Percentiles rank a stretch among this genome's conserved stretches.
Conservation (phyloP, 2,888 invertebrate genomes). For the Willowsia nigromaculata region DNA sequence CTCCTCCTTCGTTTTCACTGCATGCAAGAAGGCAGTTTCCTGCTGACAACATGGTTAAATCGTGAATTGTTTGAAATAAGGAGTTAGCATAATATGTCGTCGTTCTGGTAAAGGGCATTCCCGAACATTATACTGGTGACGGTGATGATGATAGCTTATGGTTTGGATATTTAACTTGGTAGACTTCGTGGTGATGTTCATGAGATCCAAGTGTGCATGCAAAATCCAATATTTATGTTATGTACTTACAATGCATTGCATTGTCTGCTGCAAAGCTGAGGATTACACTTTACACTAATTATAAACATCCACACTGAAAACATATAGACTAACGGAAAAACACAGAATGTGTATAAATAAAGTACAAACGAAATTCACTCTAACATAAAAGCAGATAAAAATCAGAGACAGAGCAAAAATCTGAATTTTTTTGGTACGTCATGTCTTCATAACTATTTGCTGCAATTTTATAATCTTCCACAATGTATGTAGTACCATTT, state of each 20-base stretch:
- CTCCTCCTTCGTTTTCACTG: neutral
- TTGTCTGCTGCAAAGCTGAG: neutral
- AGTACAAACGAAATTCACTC: too few relatives aligned
- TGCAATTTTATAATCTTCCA: too few relatives aligned
- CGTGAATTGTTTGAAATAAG: neutral
- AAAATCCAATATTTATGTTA: neutral
- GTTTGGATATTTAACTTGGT: neutral
- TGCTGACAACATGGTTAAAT: neutral
- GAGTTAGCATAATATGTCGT: neutral
- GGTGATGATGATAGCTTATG: neutral
- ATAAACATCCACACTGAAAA: too few relatives aligned
- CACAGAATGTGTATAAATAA: too few relatives aligned
- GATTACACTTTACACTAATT: neutral
- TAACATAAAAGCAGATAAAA: too few relatives aligned
- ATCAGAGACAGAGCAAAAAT: too few relatives aligned
- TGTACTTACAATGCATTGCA: neutral
- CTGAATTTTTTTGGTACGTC: too few relatives aligned
- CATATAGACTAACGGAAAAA: too few relatives aligned
- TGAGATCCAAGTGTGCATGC: slow-evolving; percentile 42
- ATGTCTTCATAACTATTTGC: too few relatives aligned
- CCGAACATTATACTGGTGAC: neutral
- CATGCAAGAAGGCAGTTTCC: neutral
- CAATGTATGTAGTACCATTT: too few relatives aligned
- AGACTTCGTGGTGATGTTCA: slow-evolving; percentile 56
- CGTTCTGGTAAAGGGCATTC: slow-evolving; percentile 17